Base-by-base conservation (phyloP, 2,113 vertebrate genomes). In the Peromyscus californicus region DNA sequence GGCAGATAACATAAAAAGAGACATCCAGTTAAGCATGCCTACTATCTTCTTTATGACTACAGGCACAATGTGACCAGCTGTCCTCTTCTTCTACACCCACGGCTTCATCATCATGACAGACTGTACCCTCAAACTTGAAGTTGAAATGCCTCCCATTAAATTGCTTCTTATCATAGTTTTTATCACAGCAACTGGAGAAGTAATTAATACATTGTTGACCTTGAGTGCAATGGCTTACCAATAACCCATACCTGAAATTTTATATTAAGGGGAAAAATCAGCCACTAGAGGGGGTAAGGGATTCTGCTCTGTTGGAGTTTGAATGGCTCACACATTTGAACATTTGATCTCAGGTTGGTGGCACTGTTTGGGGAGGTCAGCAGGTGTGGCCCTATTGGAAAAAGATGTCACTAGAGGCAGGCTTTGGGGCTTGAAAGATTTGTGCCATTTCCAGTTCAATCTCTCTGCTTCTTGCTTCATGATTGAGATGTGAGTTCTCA, bases 251-350 rank as follows among this genome's bases (percentile, higher is more conserved):
- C 19, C 33, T 70, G 61, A 95, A 78, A 65, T 7, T 1, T 5
- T 48, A 75, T 10, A 39, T n/a, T 9, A n/a, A 31, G 54, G 12
- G 13, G 4, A 54, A 93, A 90, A 51, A 74, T 8, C 75, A 48
- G 31, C 16, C 54, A 26, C 1, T 22, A 6, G 15, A 0, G 10
- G 0, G 7, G 7, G 0, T 17, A 2, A 21, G 42, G n/a, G 12
- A 1, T 17, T 17, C 8, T 36, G 0, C 10, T 42, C 24, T 7
- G 42, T 1, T 75, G n/a, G 19, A 10, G n/a, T 75, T 42, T 42
- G 21, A 42, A 75, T 11, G 9, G 36, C 21, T 39, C n/a, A 22
- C 21, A 42, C n/a, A 75, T 39, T 39, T 74, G 72, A 74, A 42
- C 72, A 74, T 21, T 69, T 39, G 21, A n/a, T 39, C 72, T 42